These are phyloP conservation scores for Cremastinae sp. DNA, from an alignment of 2,888 invertebrate genomes.

Conservation along the genomic window DNA sequence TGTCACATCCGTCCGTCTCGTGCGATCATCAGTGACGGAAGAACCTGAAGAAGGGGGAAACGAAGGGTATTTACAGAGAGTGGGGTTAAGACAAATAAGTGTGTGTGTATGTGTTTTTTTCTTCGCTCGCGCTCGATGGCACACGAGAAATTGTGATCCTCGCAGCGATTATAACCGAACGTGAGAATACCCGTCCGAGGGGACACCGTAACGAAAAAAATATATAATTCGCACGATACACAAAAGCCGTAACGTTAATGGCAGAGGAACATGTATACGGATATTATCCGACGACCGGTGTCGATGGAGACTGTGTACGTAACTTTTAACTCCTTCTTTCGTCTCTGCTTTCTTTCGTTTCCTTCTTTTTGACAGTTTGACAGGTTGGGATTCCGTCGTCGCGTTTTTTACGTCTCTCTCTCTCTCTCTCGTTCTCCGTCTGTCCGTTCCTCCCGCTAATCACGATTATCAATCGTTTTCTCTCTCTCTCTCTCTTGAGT, in stretches of 20 bases:
- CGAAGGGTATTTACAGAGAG: constrained; percentile 64
- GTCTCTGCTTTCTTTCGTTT: constrained; percentile 27
- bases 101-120: constrained; percentile 63
- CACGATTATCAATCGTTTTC: neutral
- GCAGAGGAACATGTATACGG: constrained; percentile 80
- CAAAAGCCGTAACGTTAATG: constrained; percentile 75
- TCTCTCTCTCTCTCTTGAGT: neutral
- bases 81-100: constrained; percentile 78
- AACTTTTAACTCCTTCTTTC: constrained; percentile 66
- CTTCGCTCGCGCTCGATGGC: constrained; percentile 71
- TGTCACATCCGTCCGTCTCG: constrained; percentile 78
- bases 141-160: constrained; percentile 74
- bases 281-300: constrained; percentile 77
- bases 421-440: neutral
- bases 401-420: constrained; percentile 3
- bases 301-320: constrained; percentile 78
- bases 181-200: constrained; percentile 38
- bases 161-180: constrained; percentile 53
- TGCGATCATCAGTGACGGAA: constrained; percentile 63
- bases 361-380: constrained; percentile 75
- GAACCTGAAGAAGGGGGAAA: neutral
- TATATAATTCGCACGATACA: constrained; percentile 35
- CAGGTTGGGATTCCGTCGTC: constrained; percentile 70
- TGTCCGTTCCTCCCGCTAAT: constrained; percentile 4
- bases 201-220: constrained; percentile 39